phyloP scores from a whole-genome alignment of 2,797 vertebrate genomes.

The Pseudochromis fuscus region DNA sequence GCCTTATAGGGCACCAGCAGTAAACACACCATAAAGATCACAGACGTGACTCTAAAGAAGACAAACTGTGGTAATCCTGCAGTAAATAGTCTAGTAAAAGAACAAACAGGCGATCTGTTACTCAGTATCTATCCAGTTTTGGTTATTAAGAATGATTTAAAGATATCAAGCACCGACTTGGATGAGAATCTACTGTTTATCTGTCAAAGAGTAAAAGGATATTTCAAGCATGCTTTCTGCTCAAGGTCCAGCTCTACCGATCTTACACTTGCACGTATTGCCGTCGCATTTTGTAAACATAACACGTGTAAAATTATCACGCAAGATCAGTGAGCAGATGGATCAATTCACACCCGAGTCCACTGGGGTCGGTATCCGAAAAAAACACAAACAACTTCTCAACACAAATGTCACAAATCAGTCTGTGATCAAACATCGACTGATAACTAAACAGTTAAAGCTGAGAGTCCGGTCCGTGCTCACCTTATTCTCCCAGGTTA shows the following conservation, averaged over 20 bases:
- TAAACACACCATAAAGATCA: slow-evolving; percentile 60
- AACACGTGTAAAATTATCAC: background rate
- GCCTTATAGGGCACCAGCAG: slow-evolving; percentile 4
- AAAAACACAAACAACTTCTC: slow-evolving; percentile 42
- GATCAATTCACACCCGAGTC: slow-evolving; percentile 19
- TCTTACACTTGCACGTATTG: too few relatives aligned
- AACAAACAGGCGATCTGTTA: background rate
- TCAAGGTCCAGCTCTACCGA: background rate
- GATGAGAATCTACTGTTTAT: too few relatives aligned
- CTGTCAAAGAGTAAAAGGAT: too few relatives aligned
- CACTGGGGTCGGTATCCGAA: background rate
- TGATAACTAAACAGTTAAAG: background rate
- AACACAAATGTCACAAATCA: background rate
- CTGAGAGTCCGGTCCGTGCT: slow-evolving; percentile 13
- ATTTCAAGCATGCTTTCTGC: background rate
- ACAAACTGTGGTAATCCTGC: slow-evolving; percentile 14
- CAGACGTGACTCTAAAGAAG: slow-evolving; percentile 16
- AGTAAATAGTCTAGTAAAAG: slow-evolving; percentile 1
- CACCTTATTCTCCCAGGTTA: slow-evolving; percentile 53
- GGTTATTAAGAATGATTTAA: background rate
- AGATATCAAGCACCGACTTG: background rate
- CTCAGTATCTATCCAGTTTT: background rate
- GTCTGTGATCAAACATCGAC: background rate
- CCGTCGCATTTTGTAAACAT: too few relatives aligned
- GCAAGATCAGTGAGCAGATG: background rate